Base-by-base conservation (phyloP, 2,113 vertebrate genomes). In the Microtus ochrogaster region DNA sequence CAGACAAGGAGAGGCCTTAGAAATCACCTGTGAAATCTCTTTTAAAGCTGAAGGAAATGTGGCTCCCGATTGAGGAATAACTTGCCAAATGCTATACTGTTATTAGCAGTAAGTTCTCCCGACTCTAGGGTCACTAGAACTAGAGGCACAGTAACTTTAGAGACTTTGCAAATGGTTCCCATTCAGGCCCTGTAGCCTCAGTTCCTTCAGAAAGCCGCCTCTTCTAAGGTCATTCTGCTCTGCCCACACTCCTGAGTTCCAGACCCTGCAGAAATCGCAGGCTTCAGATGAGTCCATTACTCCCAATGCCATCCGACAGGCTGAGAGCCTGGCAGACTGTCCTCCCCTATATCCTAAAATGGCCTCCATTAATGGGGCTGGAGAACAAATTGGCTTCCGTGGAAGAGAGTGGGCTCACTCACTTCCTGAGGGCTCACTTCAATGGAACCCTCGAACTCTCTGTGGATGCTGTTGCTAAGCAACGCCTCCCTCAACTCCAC, bases 381-480 rank as follows among this genome's bases (percentile, higher is more conserved):
- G 14, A 81, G 49, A 84, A 92, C 65, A 95, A 90, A 86, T 0
- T n/a, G 58, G 90, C 63, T 91, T 92, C 70, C 33, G n/a, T 65
- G 39, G 77, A 93, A 89, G 77, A 52, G 5, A 70, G 66, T 70
- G 66, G 66, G 36, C 33, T 36, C 66, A 70, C 66, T 79, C 39
- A 72, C 19, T 3, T 52, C 26, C 52, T 28, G 55, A 79, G 44
- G 39, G 93, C 17, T 93, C 70, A 41, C 82, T 52, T 70, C 55
- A 17, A 24, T 52, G 11, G 30, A 87, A 66, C 22, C 26, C 44
- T 28, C n/a, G 3, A 11, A 28, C 30, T 55, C 49, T 82, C 26
- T 44, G 22, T 47, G 16, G 68, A 92, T 84, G 66, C 8, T 14
- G 73, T 81, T 95, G 84, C 85, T 92, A 90, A 95, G 92, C 79